A percentile compares a stretch with the other conserved stretches of the same genome.
Evolutionary conservation across 1,140 invertebrate genomes (phyloP).

Genomic region (Globodera rostochiensis): DNA sequence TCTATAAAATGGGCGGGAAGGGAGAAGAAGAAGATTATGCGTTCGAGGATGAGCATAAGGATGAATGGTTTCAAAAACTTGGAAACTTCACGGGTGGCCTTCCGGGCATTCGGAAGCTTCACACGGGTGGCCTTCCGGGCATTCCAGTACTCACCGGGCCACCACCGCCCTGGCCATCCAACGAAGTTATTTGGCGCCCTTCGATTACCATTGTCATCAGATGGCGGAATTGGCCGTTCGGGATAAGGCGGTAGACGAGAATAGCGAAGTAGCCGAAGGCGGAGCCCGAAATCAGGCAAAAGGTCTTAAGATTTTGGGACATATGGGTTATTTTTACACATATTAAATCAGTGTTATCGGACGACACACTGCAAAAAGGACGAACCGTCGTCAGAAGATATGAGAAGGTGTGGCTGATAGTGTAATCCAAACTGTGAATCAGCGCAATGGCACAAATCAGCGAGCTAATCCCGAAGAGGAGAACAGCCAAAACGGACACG

Average conservation of each 20-base stretch:
- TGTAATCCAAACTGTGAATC: constrained; percentile 27
- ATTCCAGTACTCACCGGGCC: constrained; percentile 4
- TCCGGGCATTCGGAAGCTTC: neutral
- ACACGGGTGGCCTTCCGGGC: constrained; percentile 15
- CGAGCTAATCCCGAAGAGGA: constrained; percentile 29
- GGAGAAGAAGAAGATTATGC: neutral
- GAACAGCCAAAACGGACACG: constrained; percentile 8
- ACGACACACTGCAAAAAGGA: neutral
- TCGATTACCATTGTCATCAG: constrained; percentile 47
- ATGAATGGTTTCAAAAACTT: neutral
- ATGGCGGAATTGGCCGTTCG: constrained; percentile 38
- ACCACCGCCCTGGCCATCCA: constrained; percentile 6
- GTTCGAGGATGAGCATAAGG: neutral
- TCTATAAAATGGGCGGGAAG: too few relatives aligned
- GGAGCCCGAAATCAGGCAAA: constrained; percentile 25
- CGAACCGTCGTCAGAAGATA: constrained; percentile 42
- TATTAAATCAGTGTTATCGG: neutral
- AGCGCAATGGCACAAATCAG: constrained; percentile 37
- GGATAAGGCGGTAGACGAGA: constrained; percentile 35
- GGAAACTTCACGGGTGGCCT: constrained; percentile 7
- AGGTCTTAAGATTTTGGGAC: constrained; percentile 16
- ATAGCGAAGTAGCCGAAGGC: constrained; percentile 42
- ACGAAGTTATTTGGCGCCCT: constrained; percentile 17
- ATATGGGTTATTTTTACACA: neutral
- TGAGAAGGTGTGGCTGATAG: constrained; percentile 16